phyloP scores from a whole-genome alignment of 35 echinoderm and acorn worm species.

The Heliocidaris erythrogramma region DNA sequence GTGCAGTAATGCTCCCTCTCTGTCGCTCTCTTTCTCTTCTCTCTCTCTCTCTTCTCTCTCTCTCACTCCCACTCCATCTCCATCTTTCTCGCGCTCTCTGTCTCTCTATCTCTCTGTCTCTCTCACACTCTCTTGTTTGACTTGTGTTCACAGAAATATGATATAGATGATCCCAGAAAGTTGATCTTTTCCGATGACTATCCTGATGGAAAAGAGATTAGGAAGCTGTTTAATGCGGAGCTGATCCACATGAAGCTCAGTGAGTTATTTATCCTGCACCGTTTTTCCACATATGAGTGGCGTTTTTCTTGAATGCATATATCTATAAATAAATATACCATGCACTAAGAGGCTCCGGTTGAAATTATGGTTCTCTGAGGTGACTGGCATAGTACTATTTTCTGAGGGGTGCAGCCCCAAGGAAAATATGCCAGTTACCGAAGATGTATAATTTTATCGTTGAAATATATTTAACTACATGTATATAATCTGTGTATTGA shows the following conservation, averaged over 20 bases:
- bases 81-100: no score
- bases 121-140: not conserved
- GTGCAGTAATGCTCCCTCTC: no score
- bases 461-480: not conserved
- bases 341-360: not conserved
- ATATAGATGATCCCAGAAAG: slow-evolving; percentile 23
- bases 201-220: not conserved
- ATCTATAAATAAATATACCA: no score
- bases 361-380: not conserved
- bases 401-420: not conserved
- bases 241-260: slow-evolving; percentile 5
- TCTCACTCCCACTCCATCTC: no score
- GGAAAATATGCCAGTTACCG: not conserved
- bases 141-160: not conserved
- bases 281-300: not conserved
- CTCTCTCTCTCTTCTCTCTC: not conserved
- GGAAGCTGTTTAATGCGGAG: not conserved
- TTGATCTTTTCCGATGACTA: slow-evolving; percentile 7
- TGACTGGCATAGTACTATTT: no score
- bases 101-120: no score
- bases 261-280: not conserved
- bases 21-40: not conserved
- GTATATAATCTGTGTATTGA: not conserved
- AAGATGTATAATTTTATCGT: not conserved
- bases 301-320: not conserved